Conservation (phyloP, 2,113 vertebrate genomes). For the Mungos mungo region DNA sequence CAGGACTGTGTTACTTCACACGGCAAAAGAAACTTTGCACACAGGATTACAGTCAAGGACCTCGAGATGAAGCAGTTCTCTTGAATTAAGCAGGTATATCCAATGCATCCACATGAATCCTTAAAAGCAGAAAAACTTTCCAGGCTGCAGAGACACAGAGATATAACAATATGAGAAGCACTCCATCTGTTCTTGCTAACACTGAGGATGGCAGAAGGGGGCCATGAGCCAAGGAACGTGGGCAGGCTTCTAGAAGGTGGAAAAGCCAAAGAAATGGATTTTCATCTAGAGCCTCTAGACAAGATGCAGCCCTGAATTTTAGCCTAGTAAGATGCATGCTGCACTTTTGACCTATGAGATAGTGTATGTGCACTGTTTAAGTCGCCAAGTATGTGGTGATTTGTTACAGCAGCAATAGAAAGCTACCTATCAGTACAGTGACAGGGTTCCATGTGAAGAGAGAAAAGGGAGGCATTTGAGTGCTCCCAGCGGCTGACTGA, state of each 20-base stretch:
- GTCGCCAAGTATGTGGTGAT: background rate
- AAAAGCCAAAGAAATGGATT: background rate
- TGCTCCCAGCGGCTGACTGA: background rate
- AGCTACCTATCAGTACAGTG: background rate
- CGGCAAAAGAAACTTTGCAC: background rate
- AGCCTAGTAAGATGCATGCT: background rate
- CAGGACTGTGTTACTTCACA: background rate
- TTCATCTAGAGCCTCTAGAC: background rate
- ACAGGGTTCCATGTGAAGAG: background rate
- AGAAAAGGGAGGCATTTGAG: background rate
- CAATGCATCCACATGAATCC: background rate
- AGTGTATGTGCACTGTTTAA: background rate
- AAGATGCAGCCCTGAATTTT: background rate
- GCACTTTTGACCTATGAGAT: background rate
- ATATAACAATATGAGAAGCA: background rate
- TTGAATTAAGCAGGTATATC: background rate
- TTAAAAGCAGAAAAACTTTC: background rate
- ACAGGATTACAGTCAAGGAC: background rate
- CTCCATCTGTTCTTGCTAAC: background rate
- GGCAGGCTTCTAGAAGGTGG: background rate
- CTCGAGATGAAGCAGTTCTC: background rate
- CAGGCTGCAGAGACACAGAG: background rate
- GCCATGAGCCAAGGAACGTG: background rate
- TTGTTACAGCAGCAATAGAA: background rate
- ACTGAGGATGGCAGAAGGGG: background rate